Conservation (phyloP, 2,113 vertebrate species). For the Spea multiplicata region DNA sequence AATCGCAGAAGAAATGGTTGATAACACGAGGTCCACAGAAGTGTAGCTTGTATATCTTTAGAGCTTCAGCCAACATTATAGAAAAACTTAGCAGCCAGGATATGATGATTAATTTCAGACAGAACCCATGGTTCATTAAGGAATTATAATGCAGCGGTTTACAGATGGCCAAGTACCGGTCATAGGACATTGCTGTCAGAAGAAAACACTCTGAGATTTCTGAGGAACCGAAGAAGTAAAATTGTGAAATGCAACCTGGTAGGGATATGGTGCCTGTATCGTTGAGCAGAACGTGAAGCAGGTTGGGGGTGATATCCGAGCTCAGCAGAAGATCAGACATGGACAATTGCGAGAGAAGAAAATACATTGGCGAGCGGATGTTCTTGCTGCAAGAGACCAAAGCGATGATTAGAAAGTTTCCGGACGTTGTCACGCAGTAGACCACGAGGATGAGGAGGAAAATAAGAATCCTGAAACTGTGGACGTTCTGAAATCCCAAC, state of each 20-base stretch:
- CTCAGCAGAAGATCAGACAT: conserved; percentile 40
- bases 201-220: conserved; percentile 50
- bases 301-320: not conserved
- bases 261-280: conserved; percentile 44
- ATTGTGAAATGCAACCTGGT: conserved; percentile 47
- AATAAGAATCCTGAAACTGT: too few relatives aligned
- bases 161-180: conserved; percentile 50
- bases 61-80: conserved; percentile 40
- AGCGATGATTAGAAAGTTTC: too few relatives aligned
- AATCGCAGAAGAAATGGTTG: conserved; percentile 18
- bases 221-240: conserved; percentile 43
- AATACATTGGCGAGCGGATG: not conserved
- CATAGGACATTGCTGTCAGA: conserved; percentile 49
- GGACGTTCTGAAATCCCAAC: too few relatives aligned
- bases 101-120: conserved; percentile 30
- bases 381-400: not conserved
- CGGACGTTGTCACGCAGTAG: too few relatives aligned
- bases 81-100: conserved; percentile 50
- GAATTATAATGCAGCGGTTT: conserved; percentile 43
- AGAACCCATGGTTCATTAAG: conserved; percentile 41
- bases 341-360: conserved; percentile 39
- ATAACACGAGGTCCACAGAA: conserved; percentile 35
- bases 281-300: conserved; percentile 40
- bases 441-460: too few relatives aligned
- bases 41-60: conserved; percentile 32